phyloP scores from a whole-genome alignment of 2,888 invertebrate genomes.

The Phytoseiulus persimilis region DNA sequence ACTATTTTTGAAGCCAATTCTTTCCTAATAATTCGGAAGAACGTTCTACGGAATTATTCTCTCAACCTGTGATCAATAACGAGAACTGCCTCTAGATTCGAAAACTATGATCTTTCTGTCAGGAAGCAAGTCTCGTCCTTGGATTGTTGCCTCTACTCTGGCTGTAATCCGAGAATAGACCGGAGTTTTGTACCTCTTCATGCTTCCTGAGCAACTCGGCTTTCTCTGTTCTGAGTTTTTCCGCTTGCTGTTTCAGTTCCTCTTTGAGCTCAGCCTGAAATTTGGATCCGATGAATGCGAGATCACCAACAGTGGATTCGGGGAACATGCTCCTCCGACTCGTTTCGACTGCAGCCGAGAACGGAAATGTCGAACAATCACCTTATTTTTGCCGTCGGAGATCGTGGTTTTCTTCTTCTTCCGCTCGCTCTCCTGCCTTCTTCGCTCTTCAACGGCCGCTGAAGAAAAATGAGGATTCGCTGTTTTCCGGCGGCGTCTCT shows the following conservation, averaged over 20 bases:
- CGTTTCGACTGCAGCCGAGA: not conserved
- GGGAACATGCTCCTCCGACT: not conserved
- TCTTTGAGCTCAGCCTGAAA: slow-evolving; percentile 26
- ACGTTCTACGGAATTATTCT: too few species aligned
- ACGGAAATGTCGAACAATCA: not conserved
- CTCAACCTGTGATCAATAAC: too few species aligned
- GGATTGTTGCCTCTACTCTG: too few species aligned
- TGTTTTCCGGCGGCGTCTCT: slow-evolving; percentile 34
- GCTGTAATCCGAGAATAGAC: too few species aligned
- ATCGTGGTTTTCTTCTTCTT: not conserved
- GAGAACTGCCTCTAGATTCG: too few species aligned
- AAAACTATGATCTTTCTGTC: too few species aligned
- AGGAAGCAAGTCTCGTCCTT: too few species aligned
- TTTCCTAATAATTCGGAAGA: too few species aligned
- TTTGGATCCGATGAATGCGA: not conserved
- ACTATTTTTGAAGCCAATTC: too few species aligned
- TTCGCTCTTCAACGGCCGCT: slow-evolving; percentile 16
- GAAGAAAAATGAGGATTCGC: slow-evolving; percentile 26
- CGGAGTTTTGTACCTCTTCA: not conserved
- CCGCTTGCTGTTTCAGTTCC: slow-evolving; percentile 10
- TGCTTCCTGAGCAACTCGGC: slow-evolving; percentile 33
- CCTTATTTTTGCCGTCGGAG: slow-evolving; percentile 11
- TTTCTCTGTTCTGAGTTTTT: slow-evolving; percentile 10
- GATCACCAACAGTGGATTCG: too few species aligned
- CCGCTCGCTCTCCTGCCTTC: slow-evolving; percentile 13